Evolutionary conservation across 2,888 invertebrate species (phyloP), one percentile per base, ranked within the genome.

Genomic region (Phyto melanocephala): DNA sequence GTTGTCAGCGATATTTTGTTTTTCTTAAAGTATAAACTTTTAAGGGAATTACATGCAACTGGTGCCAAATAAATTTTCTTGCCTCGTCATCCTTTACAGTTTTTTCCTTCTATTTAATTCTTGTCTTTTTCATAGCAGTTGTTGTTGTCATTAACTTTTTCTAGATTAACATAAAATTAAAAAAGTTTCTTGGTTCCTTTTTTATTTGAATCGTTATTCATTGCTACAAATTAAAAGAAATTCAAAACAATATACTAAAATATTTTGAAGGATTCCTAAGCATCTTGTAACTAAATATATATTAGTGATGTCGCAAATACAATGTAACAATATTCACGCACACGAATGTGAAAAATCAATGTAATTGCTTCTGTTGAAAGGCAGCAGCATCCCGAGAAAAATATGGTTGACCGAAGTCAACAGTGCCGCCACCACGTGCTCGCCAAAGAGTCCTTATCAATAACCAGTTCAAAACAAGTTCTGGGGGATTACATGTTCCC

Each of bases 91-190:
- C 33, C 20, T 35, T 20, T 10, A 15, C 20, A 35, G 10, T 62
- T 65, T 28, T 11, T 35, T 10, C 52, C 70, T 65, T 50, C 11
- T 3, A 65, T n/a, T n/a, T n/a, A 54, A 15, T 35, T 52, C 35
- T 50, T 42, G n/a, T 52, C 28, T 8, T 50, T 24, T 47, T 58
- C 20, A 10, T 54, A 47, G 54, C 20, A 37, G 54, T 28, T 60
- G 50, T 35, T 58, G 28, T 77, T 62, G 13, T 62, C 40, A 79
- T 81, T 77, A 70, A 60, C 76, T 76, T 77, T 74, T 70, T 45
- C 52, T 65, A 77, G 68, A 83, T 84, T 85, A 84, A 78, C 84
- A 84, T 81, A 78, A 85, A 82, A 85, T 85, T 85, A 85, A 85
- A 85, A 85, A 85, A 85, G 84, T 85, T 85, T 84, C 71, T 17